phyloP scores from a whole-genome alignment of 2,888 invertebrate genomes.

The Cheilosia urbana region DNA sequence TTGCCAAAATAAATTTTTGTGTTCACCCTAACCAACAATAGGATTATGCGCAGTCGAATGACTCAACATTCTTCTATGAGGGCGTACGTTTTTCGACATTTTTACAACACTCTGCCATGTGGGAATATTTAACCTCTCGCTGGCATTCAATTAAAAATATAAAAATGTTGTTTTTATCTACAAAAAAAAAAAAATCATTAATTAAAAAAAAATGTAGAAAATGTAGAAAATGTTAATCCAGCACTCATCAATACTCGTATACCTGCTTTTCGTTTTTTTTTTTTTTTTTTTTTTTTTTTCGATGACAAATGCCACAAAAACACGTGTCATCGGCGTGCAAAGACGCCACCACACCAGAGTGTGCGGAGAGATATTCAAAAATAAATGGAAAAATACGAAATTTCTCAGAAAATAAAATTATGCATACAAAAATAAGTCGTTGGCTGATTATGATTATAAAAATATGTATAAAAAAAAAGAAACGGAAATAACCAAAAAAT shows the following conservation, averaged over 20 bases:
- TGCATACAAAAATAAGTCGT: neutral
- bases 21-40: neutral
- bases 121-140: no score
- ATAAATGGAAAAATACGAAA: slow-evolving; percentile 11
- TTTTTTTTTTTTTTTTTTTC: neutral
- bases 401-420: slow-evolving; percentile 13
- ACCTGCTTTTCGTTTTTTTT: neutral
- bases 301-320: slow-evolving; percentile 15
- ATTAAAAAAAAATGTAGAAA: slow-evolving; percentile 1
- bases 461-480: neutral
- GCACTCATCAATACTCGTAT: neutral
- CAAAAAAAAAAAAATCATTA: neutral
- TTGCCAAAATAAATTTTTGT: neutral
- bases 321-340: neutral
- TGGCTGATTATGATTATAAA: neutral
- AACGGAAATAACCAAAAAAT: neutral
- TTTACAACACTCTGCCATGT: no score
- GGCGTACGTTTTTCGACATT: no score
- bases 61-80: no score
- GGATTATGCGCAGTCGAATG: neutral
- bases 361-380: no score
- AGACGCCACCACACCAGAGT: neutral
- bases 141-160: neutral
- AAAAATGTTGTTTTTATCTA: neutral
- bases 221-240: neutral